A percentile compares a stretch with the other conserved stretches of the same genome.
phyloP scores from a whole-genome alignment of 1,140 invertebrate species.

The Paraescarpia echinospica region DNA sequence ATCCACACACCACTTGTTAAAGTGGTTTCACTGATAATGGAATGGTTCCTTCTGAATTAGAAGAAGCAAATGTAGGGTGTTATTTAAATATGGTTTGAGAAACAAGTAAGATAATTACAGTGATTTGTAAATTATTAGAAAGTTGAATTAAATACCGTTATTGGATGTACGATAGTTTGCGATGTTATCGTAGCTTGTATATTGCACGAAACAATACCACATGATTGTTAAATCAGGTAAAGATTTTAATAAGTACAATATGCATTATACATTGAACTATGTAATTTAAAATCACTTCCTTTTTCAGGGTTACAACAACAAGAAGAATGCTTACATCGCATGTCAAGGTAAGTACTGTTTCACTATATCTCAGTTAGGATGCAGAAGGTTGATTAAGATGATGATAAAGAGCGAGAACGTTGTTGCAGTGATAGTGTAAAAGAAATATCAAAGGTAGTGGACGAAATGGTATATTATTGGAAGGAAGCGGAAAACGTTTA shows the following conservation, averaged over 20 bases:
- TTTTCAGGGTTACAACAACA: not conserved
- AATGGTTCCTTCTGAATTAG: no score
- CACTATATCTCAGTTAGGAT: not conserved
- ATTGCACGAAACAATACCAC: no score
- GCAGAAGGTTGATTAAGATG: not conserved
- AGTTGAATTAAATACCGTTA: no score
- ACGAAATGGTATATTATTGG: not conserved
- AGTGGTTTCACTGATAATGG: no score
- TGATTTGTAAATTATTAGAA: no score
- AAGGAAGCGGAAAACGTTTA: not conserved
- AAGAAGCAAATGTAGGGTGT: no score
- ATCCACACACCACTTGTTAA: no score
- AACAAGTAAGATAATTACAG: no score
- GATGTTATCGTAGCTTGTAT: no score
- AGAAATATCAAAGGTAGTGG: not conserved
- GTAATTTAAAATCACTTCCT: no score
- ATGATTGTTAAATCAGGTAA: not conserved
- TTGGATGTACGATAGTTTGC: no score
- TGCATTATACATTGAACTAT: not conserved
- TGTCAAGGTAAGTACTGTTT: slow-evolving; percentile 7
- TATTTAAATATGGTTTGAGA: no score
- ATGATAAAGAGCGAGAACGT: not conserved
- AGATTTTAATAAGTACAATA: not conserved
- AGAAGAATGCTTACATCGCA: slow-evolving; percentile 21
- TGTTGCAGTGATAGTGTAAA: not conserved